phyloP scores from a whole-genome alignment of 2,888 invertebrate species.

The Embidobia sp. region DNA sequence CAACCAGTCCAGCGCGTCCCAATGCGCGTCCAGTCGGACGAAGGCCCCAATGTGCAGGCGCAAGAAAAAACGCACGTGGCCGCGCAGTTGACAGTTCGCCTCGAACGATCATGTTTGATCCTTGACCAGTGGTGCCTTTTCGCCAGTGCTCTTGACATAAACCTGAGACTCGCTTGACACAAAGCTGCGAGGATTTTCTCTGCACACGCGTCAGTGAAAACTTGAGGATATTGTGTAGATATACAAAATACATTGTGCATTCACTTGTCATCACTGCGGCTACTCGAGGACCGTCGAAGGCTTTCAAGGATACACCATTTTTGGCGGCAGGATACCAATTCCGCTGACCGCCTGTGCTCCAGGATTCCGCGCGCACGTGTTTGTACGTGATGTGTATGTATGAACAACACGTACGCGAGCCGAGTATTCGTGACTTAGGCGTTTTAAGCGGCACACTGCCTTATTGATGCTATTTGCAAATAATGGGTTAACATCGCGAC shows the following conservation, averaged over 20 bases:
- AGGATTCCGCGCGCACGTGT: slow-evolving; percentile 18
- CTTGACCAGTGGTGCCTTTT: slow-evolving; percentile 4
- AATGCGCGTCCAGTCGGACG: too few species aligned
- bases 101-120: slow-evolving; percentile 3
- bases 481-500: background rate
- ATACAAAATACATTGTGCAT: too few species aligned
- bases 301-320: background rate
- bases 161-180: too few species aligned
- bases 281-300: too few species aligned
- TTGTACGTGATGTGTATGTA: slow-evolving; percentile 23
- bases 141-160: background rate
- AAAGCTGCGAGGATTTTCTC: too few species aligned
- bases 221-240: too few species aligned
- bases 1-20: too few species aligned
- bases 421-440: background rate
- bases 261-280: background rate
- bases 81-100: background rate
- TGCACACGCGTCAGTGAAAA: too few species aligned
- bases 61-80: slow-evolving; percentile 13
- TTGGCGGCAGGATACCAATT: slow-evolving; percentile 3
- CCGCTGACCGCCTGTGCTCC: background rate
- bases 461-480: slow-evolving; percentile 1
- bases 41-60: slow-evolving; percentile 24
- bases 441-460: background rate
- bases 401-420: background rate